Conservation (phyloP, 2,888 invertebrate species). For the Blastobasis adustella region DNA sequence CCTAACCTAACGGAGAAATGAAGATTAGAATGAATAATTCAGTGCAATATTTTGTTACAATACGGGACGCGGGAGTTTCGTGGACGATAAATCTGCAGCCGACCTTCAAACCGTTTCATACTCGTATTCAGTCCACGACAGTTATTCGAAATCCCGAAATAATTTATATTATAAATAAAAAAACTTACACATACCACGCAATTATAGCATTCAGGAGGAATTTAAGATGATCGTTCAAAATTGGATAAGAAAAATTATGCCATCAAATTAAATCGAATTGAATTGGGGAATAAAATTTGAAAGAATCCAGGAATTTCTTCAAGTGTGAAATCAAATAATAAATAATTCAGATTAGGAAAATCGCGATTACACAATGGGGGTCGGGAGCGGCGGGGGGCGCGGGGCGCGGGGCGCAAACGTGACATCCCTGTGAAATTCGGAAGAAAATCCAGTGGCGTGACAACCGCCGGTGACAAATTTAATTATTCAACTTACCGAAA, state of each 20-base stretch:
- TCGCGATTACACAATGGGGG: conserved; percentile 55
- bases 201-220: too few species aligned
- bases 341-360: conserved; percentile 68
- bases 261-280: neutral
- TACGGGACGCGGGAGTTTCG: too few species aligned
- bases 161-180: too few species aligned
- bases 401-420: conserved; percentile 41
- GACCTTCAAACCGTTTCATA: too few species aligned
- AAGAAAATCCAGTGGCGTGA: conserved; percentile 68
- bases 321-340: conserved; percentile 66
- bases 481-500: conserved; percentile 74
- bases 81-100: too few species aligned
- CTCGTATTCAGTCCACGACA: too few species aligned
- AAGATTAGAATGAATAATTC: too few species aligned
- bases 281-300: conserved; percentile 12
- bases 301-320: conserved; percentile 23
- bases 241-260: neutral
- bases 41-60: too few species aligned
- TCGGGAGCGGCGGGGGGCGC: conserved; percentile 14
- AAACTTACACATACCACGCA: too few species aligned
- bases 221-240: too few species aligned
- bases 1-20: too few species aligned
- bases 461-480: conserved; percentile 71
- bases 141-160: too few species aligned
- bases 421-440: conserved; percentile 58